phyloP scores from a whole-genome alignment of 2,113 vertebrate species.

The Gobio gobio region DNA sequence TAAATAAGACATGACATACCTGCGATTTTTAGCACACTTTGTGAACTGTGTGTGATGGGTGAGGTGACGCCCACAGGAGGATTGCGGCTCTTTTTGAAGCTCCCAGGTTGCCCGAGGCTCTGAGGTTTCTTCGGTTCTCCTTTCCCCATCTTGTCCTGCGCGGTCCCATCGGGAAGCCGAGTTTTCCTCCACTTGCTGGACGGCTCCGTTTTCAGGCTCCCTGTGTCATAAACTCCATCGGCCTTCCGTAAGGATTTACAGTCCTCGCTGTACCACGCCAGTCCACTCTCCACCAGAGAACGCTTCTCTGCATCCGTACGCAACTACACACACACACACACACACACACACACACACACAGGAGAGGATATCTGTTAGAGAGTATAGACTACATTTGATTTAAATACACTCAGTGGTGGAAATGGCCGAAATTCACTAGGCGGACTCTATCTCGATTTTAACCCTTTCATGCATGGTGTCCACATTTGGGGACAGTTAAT shows the following conservation, averaged over 20 bases:
- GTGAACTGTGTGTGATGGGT: constrained; percentile 93
- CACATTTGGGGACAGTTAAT: no score
- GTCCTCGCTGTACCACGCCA: constrained; percentile 95
- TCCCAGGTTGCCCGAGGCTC: constrained; percentile 82
- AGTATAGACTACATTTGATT: neutral
- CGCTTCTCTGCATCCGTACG: constrained; percentile 97
- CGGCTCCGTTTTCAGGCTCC: constrained; percentile 91
- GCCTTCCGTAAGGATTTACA: constrained; percentile 82
- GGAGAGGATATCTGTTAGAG: neutral
- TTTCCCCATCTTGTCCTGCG: constrained; percentile 76
- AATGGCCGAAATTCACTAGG: no score
- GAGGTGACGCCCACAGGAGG: constrained; percentile 93
- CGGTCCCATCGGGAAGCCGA: constrained; percentile 73
- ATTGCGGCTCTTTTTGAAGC: constrained; percentile 88
- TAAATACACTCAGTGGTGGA: no score
- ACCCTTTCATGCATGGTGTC: no score
- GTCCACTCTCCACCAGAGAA: constrained; percentile 91
- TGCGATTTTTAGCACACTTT: constrained; percentile 89
- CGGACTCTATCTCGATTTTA: no score
- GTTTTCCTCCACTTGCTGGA: constrained; percentile 92
- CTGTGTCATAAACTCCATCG: constrained; percentile 85
- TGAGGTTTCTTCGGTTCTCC: constrained; percentile 87
- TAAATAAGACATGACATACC: constrained; percentile 66
- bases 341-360: constrained; percentile 23
- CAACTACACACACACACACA: constrained; percentile 75